These are phyloP conservation scores for Quadroppia sp. DNA, from an alignment of 2,888 invertebrate species.

Conservation along the genomic window DNA sequence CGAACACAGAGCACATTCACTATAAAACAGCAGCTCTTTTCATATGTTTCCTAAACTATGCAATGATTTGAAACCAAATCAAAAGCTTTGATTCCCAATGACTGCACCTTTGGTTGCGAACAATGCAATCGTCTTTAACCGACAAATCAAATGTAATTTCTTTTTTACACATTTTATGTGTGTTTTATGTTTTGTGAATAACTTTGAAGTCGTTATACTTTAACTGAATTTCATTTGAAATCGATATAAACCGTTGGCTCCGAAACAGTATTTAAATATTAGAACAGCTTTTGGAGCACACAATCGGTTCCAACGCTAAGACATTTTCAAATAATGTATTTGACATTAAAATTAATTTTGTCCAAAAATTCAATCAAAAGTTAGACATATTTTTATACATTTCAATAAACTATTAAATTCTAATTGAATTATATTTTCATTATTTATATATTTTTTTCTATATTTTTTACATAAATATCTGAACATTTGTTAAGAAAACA, in stretches of 20 bases:
- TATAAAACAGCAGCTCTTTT: background rate
- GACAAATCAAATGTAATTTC: conserved; percentile 17
- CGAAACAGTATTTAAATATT: background rate
- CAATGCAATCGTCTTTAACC: conserved; percentile 21
- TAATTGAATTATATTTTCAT: no score
- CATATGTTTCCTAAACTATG: conserved; percentile 3
- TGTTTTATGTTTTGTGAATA: background rate
- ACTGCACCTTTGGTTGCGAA: background rate
- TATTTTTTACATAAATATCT: no score
- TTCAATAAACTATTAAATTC: no score
- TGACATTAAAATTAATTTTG: no score
- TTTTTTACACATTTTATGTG: conserved; percentile 17
- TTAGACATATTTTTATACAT: no score
- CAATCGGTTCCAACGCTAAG: no score
- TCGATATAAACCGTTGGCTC: background rate
- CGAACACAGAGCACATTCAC: background rate
- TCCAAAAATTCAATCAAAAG: no score
- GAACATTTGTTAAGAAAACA: no score
- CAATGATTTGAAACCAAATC: background rate
- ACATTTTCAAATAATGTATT: no score
- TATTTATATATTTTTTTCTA: no score
- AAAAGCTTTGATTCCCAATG: background rate
- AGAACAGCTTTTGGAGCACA: no score
- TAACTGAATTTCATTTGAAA: background rate
- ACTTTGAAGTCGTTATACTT: background rate